Conservation (phyloP, 2,888 invertebrate species). For the Eueremaeus valkanovi region DNA sequence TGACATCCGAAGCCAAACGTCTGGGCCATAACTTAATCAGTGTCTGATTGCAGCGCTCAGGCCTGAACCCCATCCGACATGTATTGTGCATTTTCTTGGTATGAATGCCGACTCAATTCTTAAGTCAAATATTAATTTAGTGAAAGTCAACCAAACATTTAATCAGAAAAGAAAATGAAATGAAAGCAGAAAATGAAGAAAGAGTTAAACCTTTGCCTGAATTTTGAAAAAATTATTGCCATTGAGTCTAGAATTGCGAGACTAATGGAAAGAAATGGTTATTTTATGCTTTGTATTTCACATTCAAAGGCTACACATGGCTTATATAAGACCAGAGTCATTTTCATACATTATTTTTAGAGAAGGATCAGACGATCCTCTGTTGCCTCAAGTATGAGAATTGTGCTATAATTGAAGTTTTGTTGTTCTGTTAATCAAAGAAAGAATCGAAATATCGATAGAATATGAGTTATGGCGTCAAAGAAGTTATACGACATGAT, state of each 20-base stretch:
- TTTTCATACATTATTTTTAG: too few relatives aligned
- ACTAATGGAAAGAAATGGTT: too few relatives aligned
- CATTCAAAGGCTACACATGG: too few relatives aligned
- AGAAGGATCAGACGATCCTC: too few relatives aligned
- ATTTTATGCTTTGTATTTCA: too few relatives aligned
- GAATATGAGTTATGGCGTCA: too few relatives aligned
- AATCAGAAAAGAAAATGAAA: not conserved
- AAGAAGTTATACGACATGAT: not conserved
- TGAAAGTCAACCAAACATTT: not conserved
- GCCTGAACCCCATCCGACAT: not conserved
- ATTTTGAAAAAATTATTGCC: not conserved
- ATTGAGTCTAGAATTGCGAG: not conserved
- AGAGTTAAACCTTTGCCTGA: not conserved
- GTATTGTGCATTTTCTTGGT: not conserved
- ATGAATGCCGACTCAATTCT: not conserved
- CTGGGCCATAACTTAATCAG: not conserved
- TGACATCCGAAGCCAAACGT: not conserved
- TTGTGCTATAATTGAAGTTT: not conserved
- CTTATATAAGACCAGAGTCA: too few relatives aligned
- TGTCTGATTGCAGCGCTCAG: not conserved
- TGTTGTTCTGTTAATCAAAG: too few relatives aligned
- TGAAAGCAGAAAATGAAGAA: not conserved
- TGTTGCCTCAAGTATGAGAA: too few relatives aligned
- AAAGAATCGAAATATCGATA: too few relatives aligned
- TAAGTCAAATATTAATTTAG: not conserved